These are phyloP conservation scores for Lichenostomus cassidix DNA, from an alignment of 2,113 vertebrate genomes.

Conservation along the genomic window DNA sequence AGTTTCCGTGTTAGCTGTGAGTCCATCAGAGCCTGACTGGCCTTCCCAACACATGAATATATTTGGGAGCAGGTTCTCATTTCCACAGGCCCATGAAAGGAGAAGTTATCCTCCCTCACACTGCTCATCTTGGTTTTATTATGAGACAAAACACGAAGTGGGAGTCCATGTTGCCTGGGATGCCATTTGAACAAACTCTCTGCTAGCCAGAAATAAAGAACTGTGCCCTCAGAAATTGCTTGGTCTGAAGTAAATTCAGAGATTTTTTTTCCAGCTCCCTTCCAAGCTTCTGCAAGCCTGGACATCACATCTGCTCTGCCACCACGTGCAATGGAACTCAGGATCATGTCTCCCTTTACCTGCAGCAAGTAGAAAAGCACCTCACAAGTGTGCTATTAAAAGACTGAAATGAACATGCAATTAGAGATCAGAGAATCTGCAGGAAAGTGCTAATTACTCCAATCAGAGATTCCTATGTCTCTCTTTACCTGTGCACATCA, in stretches of 20 bases:
- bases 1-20: not conserved
- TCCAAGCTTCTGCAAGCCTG: not conserved
- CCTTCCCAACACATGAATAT: accelerated
- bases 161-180: not conserved
- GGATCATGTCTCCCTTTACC: not conserved
- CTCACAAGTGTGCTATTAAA: not conserved
- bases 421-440: constrained; percentile 52
- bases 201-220: not conserved
- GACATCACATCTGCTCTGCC: not conserved
- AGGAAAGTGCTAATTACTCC: constrained; percentile 49
- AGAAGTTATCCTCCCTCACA: not conserved
- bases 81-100: not conserved
- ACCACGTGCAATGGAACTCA: accelerated
- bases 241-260: not conserved
- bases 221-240: not conserved
- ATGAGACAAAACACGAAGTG: not conserved
- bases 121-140: not conserved
- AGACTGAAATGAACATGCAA: constrained; percentile 15
- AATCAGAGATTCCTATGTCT: not conserved
- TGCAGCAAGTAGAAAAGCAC: not conserved
- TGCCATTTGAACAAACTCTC: not conserved
- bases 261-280: not conserved
- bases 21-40: not conserved
- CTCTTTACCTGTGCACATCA: not conserved
- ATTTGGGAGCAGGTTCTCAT: not conserved